Evolutionary conservation across 1,140 invertebrate genomes (phyloP), one percentile per base, ranked within the genome.

Genomic region (Panagrolaimus sp.): DNA sequence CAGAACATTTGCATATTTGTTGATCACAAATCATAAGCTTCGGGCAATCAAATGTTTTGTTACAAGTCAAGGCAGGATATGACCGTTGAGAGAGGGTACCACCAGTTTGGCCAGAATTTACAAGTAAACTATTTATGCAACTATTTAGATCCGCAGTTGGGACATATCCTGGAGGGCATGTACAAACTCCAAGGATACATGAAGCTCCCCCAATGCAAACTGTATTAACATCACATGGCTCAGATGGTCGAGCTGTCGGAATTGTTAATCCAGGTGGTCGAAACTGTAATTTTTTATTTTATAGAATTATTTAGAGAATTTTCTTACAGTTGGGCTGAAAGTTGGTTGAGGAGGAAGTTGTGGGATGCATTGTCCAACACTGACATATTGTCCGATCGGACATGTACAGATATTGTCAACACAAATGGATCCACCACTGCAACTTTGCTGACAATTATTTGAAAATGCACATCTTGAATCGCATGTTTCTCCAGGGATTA

Each of bases 321-420:
- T 43, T 2, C 10, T 63, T 32, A 21, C 17, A 38, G 67, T 9
- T 17, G 64, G 69, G 21, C 38, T 38, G 7, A 44, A 38, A 2
- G 46, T 70, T 47, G 69, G 65, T n/a, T 70, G 47, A n/a, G 38
- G 32, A n/a, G n/a, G 44, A 10, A n/a, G 69, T 69, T 12, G 24
- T 8, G 17, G 28, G 5, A 72, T 45, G 9, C n/a, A 70, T n/a
- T 14, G 15, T 14, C 6, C 24, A 17, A 21, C 38, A 12, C 9
- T 21, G 2, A 63, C 47, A n/a, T 78, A 63, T 43, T 78, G 67
- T 12, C 64, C 63, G 43, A 77, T 64, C 14, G 77, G 77, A 52
- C 75, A 77, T 9, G 77, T 76, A 38, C 75, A 77, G 3, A 77
- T 76, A 7, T 72, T 71, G 44, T 78, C 75, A 24, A 71, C 69